Evolutionary conservation across 2,888 invertebrate species (phyloP), one percentile per base, ranked within the genome.

Genomic region (Cantharis nigra): DNA sequence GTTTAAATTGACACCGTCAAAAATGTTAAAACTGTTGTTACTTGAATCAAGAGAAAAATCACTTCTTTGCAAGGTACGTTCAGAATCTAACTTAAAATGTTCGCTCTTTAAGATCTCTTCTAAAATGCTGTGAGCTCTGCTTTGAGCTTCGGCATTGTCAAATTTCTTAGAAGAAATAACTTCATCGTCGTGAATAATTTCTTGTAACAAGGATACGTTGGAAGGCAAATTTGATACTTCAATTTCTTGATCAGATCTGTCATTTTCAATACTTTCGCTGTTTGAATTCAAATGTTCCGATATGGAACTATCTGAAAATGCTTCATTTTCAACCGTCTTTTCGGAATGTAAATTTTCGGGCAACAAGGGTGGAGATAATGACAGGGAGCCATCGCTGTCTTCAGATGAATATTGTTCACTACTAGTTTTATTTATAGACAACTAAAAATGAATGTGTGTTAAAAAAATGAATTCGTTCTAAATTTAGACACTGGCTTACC

Each of bases 171-270:
- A 85, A 65, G 80, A 77, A 73, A 77, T 71, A 64, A 80, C 80
- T 80, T 85, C 84, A 77, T 85, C 83, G 4, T 84, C 83, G 49
- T 84, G 81, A 71, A 80, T 78, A 30, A 80, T 76, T n/a, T 78
- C 74, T 20, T 81, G 82, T 23, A 82, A 78, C 18, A 80, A 73
- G 11, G 80, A 79, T 71, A 82, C 79, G 74, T 79, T 81, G 14
- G 80, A 79, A 33, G 84, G 84, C 67, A 85, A 80, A 77, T 86
- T 85, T 11, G 83, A 83, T 72, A 88, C 83, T 81, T 87, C 86
- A 71, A 89, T 87, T 85, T 89, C 89, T 76, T 87, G 86, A 74
- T 87, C 83, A 1, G 88, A 89, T 33, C 89, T 82, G 81, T 89
- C 89, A 81, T 88, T 87, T 83, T 89, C 88, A 13, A 87, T 76